phyloP scores from a whole-genome alignment of 2,113 vertebrate genomes.

The Coptodon rendalli region DNA sequence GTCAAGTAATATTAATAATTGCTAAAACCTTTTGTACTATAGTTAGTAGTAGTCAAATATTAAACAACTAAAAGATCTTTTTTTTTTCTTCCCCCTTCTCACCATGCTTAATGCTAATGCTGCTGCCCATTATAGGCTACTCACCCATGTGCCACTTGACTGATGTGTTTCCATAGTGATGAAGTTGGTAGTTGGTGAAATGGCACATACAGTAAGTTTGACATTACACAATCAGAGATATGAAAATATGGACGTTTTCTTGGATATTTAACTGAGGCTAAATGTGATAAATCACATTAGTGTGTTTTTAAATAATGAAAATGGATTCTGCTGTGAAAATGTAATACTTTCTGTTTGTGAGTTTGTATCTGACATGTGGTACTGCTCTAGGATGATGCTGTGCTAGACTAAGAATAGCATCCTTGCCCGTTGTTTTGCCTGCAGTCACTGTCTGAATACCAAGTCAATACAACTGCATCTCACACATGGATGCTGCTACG shows the following conservation, averaged over 20 bases:
- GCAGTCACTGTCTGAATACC: constrained; percentile 48
- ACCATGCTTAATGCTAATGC: neutral
- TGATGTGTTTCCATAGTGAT: constrained; percentile 24
- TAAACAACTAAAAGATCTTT: neutral
- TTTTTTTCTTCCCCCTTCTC: neutral
- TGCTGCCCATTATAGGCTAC: neutral
- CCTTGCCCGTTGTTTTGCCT: constrained; percentile 35
- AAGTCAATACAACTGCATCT: constrained; percentile 12
- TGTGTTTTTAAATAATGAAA: neutral
- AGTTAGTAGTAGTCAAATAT: neutral
- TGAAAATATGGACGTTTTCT: neutral
- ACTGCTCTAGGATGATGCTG: constrained; percentile 28
- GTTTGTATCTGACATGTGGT: neutral
- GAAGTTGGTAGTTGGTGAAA: constrained; percentile 1
- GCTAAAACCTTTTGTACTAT: neutral
- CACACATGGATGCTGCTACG: neutral
- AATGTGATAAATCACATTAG: neutral
- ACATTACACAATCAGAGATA: neutral
- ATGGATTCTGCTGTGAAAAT: neutral
- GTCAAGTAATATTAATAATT: neutral
- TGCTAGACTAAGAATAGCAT: constrained; percentile 57
- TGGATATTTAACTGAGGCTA: neutral
- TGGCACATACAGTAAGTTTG: neutral
- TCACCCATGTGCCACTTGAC: neutral
- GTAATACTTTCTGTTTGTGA: neutral